Evolutionary conservation across 2,888 invertebrate genomes (phyloP), one percentile per base, ranked within the genome.

Genomic region (Spodoptera picta): DNA sequence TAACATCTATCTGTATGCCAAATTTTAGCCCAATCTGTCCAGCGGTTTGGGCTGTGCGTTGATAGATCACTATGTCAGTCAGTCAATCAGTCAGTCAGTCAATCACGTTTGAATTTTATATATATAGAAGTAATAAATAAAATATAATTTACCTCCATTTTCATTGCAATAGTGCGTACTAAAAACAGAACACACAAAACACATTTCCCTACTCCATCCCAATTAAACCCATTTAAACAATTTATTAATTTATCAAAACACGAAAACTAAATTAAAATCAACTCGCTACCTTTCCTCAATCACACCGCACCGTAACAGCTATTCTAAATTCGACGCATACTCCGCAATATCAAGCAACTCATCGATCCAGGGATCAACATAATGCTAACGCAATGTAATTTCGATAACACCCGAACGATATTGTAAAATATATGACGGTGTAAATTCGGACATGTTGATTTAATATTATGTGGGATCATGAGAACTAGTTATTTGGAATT

Each of bases 291-390:
- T 43, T 49, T 60, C 59, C 31, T 66, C 45, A 60, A 41, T 67
- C 6, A 67, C 27, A 54, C 66, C 56, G 11, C 42, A 67, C 6
- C 11, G 36, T 27, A 63, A 24, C 57, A 46, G 42, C 49, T 44
- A 53, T 63, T 78, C 78, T 78, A 78, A 75, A 78, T 78, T 62
- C 60, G 67, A 62, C 9, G 36, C 55, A 58, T 55, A 60, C 48
- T 72, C 54, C 43, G 73, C 71, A 65, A 66, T 64, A 78, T 70
- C 75, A 58, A 69, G 49, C 75, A 65, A 60, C 53, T 51, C 64
- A 78, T 69, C 75, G 72, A 65, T 78, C 66, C 52, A 31, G 23
- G 62, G 67, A 66, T 80, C 69, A 75, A 42, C 61, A 72, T 76
- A 76, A 76, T 72, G 60, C 60, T 77, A 77, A 63, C 69, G 69